Percentiles rank a stretch among this genome's conserved stretches.
Conservation (phyloP, 1,140 invertebrate species). For the Branchinecta lynchi region DNA sequence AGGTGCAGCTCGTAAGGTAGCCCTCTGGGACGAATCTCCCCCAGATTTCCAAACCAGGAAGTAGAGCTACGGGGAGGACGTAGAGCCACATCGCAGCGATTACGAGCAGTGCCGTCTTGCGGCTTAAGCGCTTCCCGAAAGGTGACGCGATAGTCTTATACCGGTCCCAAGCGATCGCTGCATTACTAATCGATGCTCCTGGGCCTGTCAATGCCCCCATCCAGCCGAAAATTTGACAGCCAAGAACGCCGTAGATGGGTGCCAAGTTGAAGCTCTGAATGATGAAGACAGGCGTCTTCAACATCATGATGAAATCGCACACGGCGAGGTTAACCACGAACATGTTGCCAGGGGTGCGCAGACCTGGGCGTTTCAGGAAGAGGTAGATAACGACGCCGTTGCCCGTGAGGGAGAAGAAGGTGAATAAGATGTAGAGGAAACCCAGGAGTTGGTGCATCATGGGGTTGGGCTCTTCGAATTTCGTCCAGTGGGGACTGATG, state of each 20-base stretch:
- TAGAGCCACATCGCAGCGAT: conserved; percentile 57
- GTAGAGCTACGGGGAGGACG: conserved; percentile 55
- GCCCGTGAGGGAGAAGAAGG: conserved; percentile 31
- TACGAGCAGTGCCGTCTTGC: conserved; percentile 50
- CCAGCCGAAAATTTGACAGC: conserved; percentile 58
- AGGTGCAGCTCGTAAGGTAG: conserved; percentile 61
- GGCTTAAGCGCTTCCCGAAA: conserved; percentile 57
- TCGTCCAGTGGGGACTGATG: conserved; percentile 28
- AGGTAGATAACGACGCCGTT: conserved; percentile 36
- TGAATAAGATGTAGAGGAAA: conserved; percentile 33
- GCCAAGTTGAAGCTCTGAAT: conserved; percentile 32
- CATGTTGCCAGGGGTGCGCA: conserved; percentile 34
- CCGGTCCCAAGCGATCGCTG: conserved; percentile 55
- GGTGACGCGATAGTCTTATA: conserved; percentile 58
- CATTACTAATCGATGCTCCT: conserved; percentile 59
- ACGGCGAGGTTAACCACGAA: conserved; percentile 34
- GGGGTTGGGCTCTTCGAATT: conserved; percentile 29
- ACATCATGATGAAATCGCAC: conserved; percentile 30
- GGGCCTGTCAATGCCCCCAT: conserved; percentile 65
- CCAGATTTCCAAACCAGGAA: conserved; percentile 61
- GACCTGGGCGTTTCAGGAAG: conserved; percentile 31
- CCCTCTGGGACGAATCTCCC: conserved; percentile 70
- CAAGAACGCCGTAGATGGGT: conserved; percentile 49
- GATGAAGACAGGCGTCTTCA: conserved; percentile 27
- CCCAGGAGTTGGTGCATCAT: conserved; percentile 33